phyloP scores from a whole-genome alignment of 2,113 vertebrate genomes.

The Chaetorhynchus papuensis region DNA sequence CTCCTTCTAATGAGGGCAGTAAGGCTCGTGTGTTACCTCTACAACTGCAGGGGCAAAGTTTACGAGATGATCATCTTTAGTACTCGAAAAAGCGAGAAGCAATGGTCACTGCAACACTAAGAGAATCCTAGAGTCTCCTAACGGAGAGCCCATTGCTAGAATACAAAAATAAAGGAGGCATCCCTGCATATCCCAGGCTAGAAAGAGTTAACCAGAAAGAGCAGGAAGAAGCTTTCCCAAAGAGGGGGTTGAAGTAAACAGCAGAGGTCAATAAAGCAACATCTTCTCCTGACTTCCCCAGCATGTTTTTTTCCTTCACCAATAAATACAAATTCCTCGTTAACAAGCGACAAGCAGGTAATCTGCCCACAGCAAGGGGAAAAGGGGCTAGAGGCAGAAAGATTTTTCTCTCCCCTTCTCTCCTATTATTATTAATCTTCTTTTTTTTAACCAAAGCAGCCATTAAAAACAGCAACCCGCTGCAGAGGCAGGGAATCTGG shows the following conservation, averaged over 20 bases:
- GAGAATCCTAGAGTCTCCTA: constrained; percentile 39
- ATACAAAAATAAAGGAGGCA: constrained; percentile 64
- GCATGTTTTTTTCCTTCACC: constrained; percentile 62
- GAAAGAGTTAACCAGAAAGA: constrained; percentile 59
- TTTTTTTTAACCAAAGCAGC: constrained; percentile 35
- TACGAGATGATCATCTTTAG: constrained; percentile 38
- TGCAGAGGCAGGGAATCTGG: constrained; percentile 38
- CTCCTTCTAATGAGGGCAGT: constrained; percentile 71
- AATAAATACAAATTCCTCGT: constrained; percentile 73
- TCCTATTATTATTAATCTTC: constrained; percentile 8
- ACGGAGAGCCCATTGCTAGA: constrained; percentile 35
- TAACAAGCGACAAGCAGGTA: constrained; percentile 58
- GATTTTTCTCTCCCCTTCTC: constrained; percentile 56
- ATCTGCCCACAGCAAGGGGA: constrained; percentile 5
- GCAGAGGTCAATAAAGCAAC: constrained; percentile 63
- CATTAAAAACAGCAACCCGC: constrained; percentile 7
- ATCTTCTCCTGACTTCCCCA: constrained; percentile 59
- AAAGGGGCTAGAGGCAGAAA: constrained; percentile 20
- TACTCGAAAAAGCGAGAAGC: constrained; percentile 21
- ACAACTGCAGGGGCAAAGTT: constrained; percentile 63
- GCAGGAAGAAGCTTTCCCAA: constrained; percentile 54
- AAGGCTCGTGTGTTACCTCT: constrained; percentile 76
- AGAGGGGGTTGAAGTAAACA: constrained; percentile 54
- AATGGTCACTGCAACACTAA: constrained; percentile 23
- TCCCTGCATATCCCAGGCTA: constrained; percentile 50